Evolutionary conservation across 2,113 vertebrate species (phyloP), one percentile per base, ranked within the genome.

Genomic region (Neoarius graeffei): DNA sequence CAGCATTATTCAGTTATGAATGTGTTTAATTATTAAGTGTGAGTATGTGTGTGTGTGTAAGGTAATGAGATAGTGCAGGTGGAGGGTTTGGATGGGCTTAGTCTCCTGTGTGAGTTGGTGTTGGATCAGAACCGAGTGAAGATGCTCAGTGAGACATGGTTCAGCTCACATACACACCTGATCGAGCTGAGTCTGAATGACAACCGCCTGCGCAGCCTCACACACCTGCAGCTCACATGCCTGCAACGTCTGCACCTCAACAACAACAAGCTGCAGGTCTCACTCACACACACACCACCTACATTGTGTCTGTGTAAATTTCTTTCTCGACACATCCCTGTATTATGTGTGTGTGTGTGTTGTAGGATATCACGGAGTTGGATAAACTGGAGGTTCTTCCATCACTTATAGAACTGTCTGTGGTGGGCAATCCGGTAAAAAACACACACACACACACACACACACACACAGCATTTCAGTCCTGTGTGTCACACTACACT

Each of bases 211-310:
- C 89, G 93, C 54, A 96, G 97, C 73, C 92, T 97, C 77, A 96
- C 91, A 88, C 93, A 96, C 90, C 92, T 98, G 23, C 91, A 95
- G 1, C 93, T 97, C 89, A 84, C 85, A 52, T 94, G 96, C 89
- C 95, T 98, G 35, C 94, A 94, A 88, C 96, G 96, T 87, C 95
- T 97, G 57, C 96, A 95, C 90, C 94, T 98, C 7, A 95, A 93
- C 87, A 94, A 93, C 90, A 98, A 97, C 92, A 98, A 96, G 94
- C 95, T 97, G 87, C 96, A 97, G 96, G 97, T 98, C 52, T 50
- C 30, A 62, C 25, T 25, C 25, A 27, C 42, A 74, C 71, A 50
- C 69, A 48, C 35, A 79, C 52, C 13, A 42, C 42, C 3, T 42
- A 4, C 42, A 42, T 42, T 5, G 64, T 66, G 64, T 66, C 25